Conservation (phyloP, 1,140 invertebrate species). For the Leucophenga varia region DNA sequence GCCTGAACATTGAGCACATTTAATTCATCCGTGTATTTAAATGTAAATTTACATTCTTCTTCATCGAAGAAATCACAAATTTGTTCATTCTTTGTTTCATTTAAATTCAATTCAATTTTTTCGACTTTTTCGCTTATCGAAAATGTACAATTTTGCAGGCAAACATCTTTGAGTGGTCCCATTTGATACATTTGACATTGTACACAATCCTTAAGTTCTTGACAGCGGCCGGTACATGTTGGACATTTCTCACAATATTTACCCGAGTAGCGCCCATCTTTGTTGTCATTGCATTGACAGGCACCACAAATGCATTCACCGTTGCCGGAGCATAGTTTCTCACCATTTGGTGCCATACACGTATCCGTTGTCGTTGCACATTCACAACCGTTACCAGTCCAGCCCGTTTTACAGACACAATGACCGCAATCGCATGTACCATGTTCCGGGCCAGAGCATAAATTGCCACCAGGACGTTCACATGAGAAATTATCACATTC, state of each 20-base stretch:
- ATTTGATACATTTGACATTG: slow-evolving; percentile 86
- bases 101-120: slow-evolving; percentile 62
- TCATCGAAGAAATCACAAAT: slow-evolving; percentile 79
- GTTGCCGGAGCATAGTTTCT: slow-evolving; percentile 76
- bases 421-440: slow-evolving; percentile 76
- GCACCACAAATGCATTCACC: slow-evolving; percentile 87
- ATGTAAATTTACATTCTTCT: slow-evolving; percentile 80
- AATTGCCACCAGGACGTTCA: slow-evolving; percentile 74
- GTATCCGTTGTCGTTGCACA: slow-evolving; percentile 74
- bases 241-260: slow-evolving; percentile 92
- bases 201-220: slow-evolving; percentile 90
- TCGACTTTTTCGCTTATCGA: slow-evolving; percentile 64
- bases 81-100: slow-evolving; percentile 74
- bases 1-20: slow-evolving; percentile 65
- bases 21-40: slow-evolving; percentile 67
- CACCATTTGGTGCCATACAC: slow-evolving; percentile 73
- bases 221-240: slow-evolving; percentile 83
- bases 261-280: slow-evolving; percentile 74
- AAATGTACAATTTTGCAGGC: slow-evolving; percentile 61
- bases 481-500: slow-evolving; percentile 97
- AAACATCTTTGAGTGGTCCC: slow-evolving; percentile 70
- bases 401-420: slow-evolving; percentile 75
- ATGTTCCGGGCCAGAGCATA: slow-evolving; percentile 77
- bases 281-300: slow-evolving; percentile 76
- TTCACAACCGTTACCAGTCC: slow-evolving; percentile 80